These are phyloP conservation scores for Dichetophora obliterata DNA, from an alignment of 2,888 invertebrate species.

Conservation along the genomic window DNA sequence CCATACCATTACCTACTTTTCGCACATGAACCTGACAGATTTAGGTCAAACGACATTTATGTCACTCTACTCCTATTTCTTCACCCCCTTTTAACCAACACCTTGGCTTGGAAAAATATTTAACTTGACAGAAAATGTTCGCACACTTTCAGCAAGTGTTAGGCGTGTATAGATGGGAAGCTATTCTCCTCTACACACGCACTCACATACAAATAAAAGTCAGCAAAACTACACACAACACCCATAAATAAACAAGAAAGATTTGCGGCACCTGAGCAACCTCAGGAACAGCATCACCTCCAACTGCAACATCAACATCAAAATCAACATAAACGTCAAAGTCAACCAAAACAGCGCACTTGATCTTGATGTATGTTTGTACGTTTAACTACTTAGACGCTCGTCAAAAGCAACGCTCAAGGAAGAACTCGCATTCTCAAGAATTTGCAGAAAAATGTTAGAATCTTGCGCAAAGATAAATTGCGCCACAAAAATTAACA, in stretches of 20 bases:
- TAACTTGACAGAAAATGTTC: not conserved
- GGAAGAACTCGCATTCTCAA: not conserved
- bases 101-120: not conserved
- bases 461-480: slow-evolving; percentile 52
- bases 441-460: slow-evolving; percentile 48
- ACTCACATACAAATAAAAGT: not conserved
- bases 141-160: not conserved
- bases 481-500: slow-evolving; percentile 10
- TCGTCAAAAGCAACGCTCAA: not conserved
- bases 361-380: slow-evolving; percentile 25
- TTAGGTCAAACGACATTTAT: too few species aligned
- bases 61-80: too few species aligned
- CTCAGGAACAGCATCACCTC: not conserved
- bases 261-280: not conserved
- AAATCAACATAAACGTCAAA: not conserved
- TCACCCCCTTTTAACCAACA: too few species aligned
- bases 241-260: not conserved
- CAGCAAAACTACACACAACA: not conserved
- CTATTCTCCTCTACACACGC: not conserved
- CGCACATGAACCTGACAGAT: too few species aligned
- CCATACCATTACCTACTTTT: too few species aligned
- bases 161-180: not conserved
- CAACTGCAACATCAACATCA: slow-evolving; percentile 2
- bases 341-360: slow-evolving; percentile 12
- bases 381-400: slow-evolving; percentile 3